Base-by-base conservation (phyloP, 2,888 invertebrate genomes). In the Amphipoea oculea region DNA sequence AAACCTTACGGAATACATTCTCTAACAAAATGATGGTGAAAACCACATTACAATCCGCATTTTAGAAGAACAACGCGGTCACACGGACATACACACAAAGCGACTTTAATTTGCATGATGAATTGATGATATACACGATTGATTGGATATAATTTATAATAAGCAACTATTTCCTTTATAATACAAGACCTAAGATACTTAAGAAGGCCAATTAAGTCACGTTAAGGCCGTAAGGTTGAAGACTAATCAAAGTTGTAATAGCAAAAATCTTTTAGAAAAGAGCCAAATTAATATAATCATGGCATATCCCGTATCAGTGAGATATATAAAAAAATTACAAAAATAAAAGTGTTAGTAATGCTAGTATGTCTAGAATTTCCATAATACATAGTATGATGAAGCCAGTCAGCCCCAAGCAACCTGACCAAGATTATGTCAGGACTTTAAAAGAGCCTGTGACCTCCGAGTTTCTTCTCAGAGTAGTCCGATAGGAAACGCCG, bases 151-250 rank as follows among this genome's bases (percentile, higher is more conserved):
- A n/a, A 63, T 23, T 48, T 57, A 29, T 29, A 14, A n/a, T 48
- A 51, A 7, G 51, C 11, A 40, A 40, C n/a, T 20, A 67, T 51
- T 73, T 48, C n/a, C n/a, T 48, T n/a, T 14, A 74, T 11, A 74
- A 40, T 40, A 40, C 40, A 40, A 14, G 42, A 29, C 29, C 51
- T 51, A n/a, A 42, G n/a, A 42, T 42, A 11, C 57, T 11, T 29
- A 36, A n/a, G 23, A 75, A 60, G 45, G 48, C 4, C 17, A 48
- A 74, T 60, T 17, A 73, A 45, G 57, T n/a, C 75, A 76, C 40
- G 48, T 42, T n/a, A n/a, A 60, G 45, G 48, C 57, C 57, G 17
- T 73, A 57, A 45, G 23, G 57, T 36, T 17, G 63, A 63, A 36
- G 29, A 63, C 29, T 60, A 60, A 51, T 40, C 40, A 4, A 5